A percentile compares a stretch with the other conserved stretches of the same genome.
phyloP scores from a whole-genome alignment of 2,888 invertebrate species.

The Phengaris arion region DNA sequence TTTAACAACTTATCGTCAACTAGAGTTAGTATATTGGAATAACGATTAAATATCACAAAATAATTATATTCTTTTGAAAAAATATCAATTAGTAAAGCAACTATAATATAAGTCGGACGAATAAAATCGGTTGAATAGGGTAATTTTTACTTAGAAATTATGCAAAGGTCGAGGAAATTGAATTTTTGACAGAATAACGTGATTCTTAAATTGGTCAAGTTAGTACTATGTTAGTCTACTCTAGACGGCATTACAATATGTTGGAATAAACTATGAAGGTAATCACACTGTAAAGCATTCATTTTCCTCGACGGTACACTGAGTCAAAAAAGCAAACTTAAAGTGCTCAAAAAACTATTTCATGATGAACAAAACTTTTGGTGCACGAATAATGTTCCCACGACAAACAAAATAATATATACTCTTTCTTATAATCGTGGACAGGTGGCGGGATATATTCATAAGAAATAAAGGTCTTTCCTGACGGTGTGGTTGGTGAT shows the following conservation, averaged over 20 bases:
- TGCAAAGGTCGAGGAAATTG: no score
- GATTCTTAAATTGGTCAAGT: no score
- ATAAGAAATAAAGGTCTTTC: background rate
- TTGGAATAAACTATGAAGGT: no score
- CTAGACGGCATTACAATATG: no score
- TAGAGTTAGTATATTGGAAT: slow-evolving; percentile 46
- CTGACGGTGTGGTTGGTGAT: background rate
- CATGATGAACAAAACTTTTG: no score
- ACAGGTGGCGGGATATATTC: background rate
- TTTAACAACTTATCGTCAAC: slow-evolving; percentile 44
- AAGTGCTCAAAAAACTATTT: no score
- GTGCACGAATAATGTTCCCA: background rate
- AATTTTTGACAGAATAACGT: no score
- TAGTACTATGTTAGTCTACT: no score
- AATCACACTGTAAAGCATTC: no score
- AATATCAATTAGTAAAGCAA: slow-evolving; percentile 37
- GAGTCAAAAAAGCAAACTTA: no score
- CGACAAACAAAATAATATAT: background rate
- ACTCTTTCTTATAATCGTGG: background rate
- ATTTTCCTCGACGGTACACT: no score
- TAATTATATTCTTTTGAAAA: slow-evolving; percentile 36
- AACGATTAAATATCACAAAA: slow-evolving; percentile 47
- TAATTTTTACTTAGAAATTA: background rate
- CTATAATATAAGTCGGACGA: slow-evolving; percentile 29
- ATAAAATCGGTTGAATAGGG: background rate